A percentile compares a stretch with the other conserved stretches of the same genome.
phyloP scores from a whole-genome alignment of 2,797 vertebrate species.

The Sebastes cheni region DNA sequence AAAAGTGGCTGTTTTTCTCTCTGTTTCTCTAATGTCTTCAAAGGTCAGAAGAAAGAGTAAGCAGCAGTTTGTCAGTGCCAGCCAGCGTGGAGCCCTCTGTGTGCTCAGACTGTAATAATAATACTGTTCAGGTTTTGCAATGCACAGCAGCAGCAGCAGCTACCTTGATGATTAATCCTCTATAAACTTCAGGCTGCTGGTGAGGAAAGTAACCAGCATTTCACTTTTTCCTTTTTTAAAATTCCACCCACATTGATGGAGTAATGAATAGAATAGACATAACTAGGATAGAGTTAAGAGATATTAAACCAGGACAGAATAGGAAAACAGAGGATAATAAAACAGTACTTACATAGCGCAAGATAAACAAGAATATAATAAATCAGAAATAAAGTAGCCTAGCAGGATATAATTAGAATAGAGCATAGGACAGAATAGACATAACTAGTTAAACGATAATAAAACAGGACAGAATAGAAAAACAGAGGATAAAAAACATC shows the following conservation, averaged over 20 bases:
- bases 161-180: slow-evolving; percentile 45
- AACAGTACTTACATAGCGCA: not conserved
- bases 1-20: not conserved
- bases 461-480: not conserved
- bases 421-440: not conserved
- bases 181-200: not conserved
- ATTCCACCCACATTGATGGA: not conserved
- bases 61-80: slow-evolving; percentile 1
- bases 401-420: no score
- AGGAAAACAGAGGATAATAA: not conserved
- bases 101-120: slow-evolving; percentile 25
- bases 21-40: not conserved
- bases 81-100: slow-evolving; percentile 17
- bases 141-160: slow-evolving; percentile 21
- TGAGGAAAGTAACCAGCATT: slow-evolving; percentile 16
- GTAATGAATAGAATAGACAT: not conserved
- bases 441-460: not conserved
- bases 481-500: no score
- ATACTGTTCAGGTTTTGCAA: slow-evolving; percentile 35
- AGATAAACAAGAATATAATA: not conserved
- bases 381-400: not conserved
- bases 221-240: slow-evolving; percentile 23
- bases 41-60: slow-evolving; percentile 16
- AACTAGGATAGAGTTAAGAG: not conserved
- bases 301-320: not conserved